Conservation (phyloP, 2,797 vertebrate genomes). For the Sorex maritimensis region DNA sequence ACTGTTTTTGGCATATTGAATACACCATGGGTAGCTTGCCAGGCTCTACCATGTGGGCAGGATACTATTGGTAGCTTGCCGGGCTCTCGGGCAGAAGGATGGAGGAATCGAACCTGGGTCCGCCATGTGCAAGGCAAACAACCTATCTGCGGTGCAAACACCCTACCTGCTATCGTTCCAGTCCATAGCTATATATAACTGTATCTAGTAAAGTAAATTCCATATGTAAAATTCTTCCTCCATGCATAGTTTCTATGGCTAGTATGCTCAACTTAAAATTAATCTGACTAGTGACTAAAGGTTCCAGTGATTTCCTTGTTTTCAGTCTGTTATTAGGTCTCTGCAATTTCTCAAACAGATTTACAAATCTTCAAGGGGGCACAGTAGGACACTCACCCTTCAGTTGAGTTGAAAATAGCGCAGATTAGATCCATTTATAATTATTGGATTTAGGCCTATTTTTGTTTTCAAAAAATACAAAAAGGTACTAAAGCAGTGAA, state of each 20-base stretch:
- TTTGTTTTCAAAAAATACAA: slow-evolving; percentile 29
- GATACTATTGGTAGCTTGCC: too few species aligned
- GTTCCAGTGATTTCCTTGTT: neutral
- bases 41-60: too few species aligned
- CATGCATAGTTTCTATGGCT: neutral
- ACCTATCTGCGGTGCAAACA: too few species aligned
- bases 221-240: neutral
- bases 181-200: neutral
- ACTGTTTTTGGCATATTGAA: too few species aligned
- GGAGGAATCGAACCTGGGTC: too few species aligned
- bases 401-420: slow-evolving; percentile 47
- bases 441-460: slow-evolving; percentile 13
- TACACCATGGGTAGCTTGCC: too few species aligned
- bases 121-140: too few species aligned
- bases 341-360: neutral
- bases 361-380: neutral
- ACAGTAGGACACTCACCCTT: neutral
- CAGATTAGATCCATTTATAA: neutral
- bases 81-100: too few species aligned
- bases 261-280: neutral
- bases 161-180: too few species aligned
- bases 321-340: neutral
- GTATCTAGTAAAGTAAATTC: slow-evolving; percentile 39
- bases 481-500: slow-evolving; percentile 10
- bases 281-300: neutral